Evolutionary conservation across 2,113 vertebrate genomes (phyloP), one percentile per base, ranked within the genome.

Genomic region (Galbula dea): DNA sequence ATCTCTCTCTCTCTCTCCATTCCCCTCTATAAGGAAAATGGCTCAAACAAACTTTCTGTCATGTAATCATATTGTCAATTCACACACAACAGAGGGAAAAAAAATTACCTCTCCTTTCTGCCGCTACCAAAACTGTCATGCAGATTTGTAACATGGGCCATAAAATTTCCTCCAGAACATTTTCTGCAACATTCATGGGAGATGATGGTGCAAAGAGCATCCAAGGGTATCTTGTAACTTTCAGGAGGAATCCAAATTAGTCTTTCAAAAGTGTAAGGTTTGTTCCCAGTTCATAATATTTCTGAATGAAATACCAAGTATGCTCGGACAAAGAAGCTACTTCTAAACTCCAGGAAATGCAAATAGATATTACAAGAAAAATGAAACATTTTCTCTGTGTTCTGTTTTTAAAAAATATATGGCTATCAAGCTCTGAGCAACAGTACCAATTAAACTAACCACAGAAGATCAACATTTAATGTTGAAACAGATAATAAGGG

Each of bases 391-490:
- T 87, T 69, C 11, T 71, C 32, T 63, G 17, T 62, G 36, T 63
- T 84, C 46, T 91, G 15, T 87, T 87, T 92, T 94, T 46, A 75
- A 83, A 65, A 73, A 95, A 86, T 88, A 67, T 29, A 90, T 75
- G 55, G 26, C 41, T 77, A 68, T 74, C 57, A 86, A 89, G 54
- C 9, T 73, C 27, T 52, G 32, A 95, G 54, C 34, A 88, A 92
- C 37, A 84, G 74, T 65, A 76, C 46, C 81, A 94, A 83, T 89
- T 95, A 94, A 95, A 88, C 34, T 73, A 90, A 74, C 69, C 18
- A 32, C 85, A 82, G 96, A 94, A 79, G 15, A 62, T 72, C 90
- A 75, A 89, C 81, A 78, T 92, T 88, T 92, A 86, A 24, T 78
- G 58, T 57, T 88, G 93, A 91, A 92, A 76, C 8, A 76, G 75